Base-by-base conservation (phyloP, 2,113 vertebrate species). In the Serinus canaria region DNA sequence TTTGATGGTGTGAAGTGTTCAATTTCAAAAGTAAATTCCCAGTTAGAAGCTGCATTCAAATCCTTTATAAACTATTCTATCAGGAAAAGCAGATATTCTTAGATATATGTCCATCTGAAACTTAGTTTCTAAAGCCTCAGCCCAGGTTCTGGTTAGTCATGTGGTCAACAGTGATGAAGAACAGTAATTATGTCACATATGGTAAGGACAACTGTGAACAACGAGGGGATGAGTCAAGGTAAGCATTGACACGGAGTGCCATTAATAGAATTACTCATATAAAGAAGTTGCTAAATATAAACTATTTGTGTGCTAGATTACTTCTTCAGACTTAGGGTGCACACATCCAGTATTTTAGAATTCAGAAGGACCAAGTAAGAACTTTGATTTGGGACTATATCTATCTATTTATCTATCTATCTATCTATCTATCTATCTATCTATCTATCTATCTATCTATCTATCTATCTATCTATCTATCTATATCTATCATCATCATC, bases 81-180 rank as follows among this genome's bases (percentile, higher is more conserved):
- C 18, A 44, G 23, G 24, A 60, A 89, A 62, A 75, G 1, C 4
- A 39, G 33, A 35, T 56, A 15, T 47, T 82, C 27, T 47, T n/a
- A 37, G 9, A 31, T 41, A 23, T 4, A 28, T 47, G 6, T 56
- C 11, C 35, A 20, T n/a, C 17, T 69, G 6, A 46, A 14, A 43
- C 5, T 53, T 2, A 2, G 18, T 62, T 78, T 90, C 66, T 27
- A 39, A 88, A 78, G 21, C 35, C 13, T 64, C 6, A 19, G 20
- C 4, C 27, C 23, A 41, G 20, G 56, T 56, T 89, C 28, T 70
- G 8, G 7, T 73, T 64, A 55, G 11, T 68, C 8, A 50, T 69
- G 55, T 62, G 28, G 4, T 15, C 30, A 60, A 4, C 4, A 56
- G 2, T 35, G 1, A 1, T 30, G 64, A n/a, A 44, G 4, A 9